Evolutionary conservation across 1,140 invertebrate genomes (phyloP), one percentile per base, ranked within the genome.

Genomic region (Uloborus diversus): DNA sequence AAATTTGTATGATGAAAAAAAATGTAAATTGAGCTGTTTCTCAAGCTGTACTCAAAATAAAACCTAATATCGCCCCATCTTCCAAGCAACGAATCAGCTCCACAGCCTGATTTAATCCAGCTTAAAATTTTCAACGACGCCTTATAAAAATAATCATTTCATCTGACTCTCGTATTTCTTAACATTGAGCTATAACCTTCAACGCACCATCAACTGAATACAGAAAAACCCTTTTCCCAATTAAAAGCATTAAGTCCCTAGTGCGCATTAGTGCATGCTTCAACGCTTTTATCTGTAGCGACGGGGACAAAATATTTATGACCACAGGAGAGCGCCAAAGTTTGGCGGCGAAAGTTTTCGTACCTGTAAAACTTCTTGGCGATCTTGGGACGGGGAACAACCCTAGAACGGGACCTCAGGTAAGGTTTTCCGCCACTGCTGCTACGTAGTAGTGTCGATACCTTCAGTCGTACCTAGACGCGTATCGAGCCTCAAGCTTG

Each of bases 361-460:
- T 30, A 33, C 25, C 27, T 25, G 4, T n/a, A 27, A 53, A 37
- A 13, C 56, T 33, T 70, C 68, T 70, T 70, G 68, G 68, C 68
- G 68, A 70, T 59, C 23, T 47, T 20, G 11, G 30, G 35, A 35
- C 13, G 5, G n/a, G 14, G 23, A 30, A 61, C 49, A 76, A 76
- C 73, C 73, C 73, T 76, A 28, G 5, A 59, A 23, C 32, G 68
- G 49, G 51, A 70, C 53, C 33, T 57, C 42, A 76, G 73, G 73
- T 75, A 75, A 37, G 57, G n/a, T 59, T 64, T 75, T 37, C 13
- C 49, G 23, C 62, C 25, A 33, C 13, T 17, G 47, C 65, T 28
- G 62, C 32, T 13, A 32, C 66, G 62, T 76, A 64, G 61, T 76
- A 51, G 73, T 62, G 47, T 28, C 32, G 73, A 76, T 76, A 65